phyloP scores from a whole-genome alignment of 30 jellyfish, hydroid and myxozoan genomes.

The Hydractinia symbiolongicarpus region DNA sequence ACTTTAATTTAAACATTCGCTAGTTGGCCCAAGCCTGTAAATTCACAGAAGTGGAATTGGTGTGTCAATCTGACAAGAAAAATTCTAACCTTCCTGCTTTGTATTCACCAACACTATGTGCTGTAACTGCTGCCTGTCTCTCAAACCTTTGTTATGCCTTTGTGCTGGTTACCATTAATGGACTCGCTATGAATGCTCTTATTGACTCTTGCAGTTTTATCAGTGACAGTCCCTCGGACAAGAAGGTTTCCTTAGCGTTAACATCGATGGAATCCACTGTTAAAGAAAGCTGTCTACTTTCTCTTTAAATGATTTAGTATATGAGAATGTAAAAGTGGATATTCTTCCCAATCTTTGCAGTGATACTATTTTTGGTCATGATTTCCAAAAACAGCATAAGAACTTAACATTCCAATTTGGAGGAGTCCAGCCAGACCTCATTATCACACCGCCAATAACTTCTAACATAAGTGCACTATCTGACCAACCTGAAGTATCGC shows the following conservation, averaged over 20 bases:
- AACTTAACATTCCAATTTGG: slow-evolving; percentile 35
- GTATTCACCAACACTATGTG: slow-evolving; percentile 34
- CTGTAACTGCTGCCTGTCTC: slow-evolving; percentile 14
- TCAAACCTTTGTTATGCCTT: neutral
- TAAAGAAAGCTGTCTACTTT: too few species aligned
- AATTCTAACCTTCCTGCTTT: slow-evolving; percentile 35
- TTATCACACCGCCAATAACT: neutral
- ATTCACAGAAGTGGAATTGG: neutral
- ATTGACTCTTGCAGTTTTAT: neutral
- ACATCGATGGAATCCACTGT: slow-evolving; percentile 22
- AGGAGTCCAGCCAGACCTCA: slow-evolving; percentile 27
- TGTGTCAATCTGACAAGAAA: slow-evolving; percentile 42
- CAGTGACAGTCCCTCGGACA: slow-evolving; percentile 28
- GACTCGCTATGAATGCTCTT: slow-evolving; percentile 6
- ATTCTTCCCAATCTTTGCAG: neutral
- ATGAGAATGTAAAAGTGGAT: slow-evolving; percentile 24
- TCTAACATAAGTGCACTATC: too few species aligned
- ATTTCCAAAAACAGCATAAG: slow-evolving; percentile 42
- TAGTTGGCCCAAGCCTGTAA: too few species aligned
- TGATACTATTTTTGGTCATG: neutral
- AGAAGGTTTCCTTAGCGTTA: slow-evolving; percentile 24
- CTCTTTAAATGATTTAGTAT: slow-evolving; percentile 12
- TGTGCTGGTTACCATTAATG: neutral
- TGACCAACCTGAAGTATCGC: too few species aligned
- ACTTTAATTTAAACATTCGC: too few species aligned